phyloP scores from a whole-genome alignment of 1,140 invertebrate genomes.

The Ceratitis capitata region DNA sequence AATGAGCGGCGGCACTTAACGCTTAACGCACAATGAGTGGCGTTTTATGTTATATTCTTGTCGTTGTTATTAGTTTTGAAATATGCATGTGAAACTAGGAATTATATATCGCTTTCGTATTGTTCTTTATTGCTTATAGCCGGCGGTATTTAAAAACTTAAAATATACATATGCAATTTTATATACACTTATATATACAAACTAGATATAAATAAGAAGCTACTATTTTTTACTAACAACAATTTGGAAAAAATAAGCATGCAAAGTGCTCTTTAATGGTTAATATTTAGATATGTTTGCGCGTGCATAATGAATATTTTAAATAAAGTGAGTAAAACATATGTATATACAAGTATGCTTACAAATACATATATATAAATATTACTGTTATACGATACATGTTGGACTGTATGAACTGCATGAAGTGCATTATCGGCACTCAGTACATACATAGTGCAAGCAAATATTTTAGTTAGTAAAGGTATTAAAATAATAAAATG shows the following conservation, averaged over 20 bases:
- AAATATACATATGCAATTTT: background rate
- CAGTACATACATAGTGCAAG: no score
- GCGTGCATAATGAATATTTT: background rate
- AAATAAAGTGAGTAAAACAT: background rate
- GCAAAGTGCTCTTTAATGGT: background rate
- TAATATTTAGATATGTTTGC: background rate
- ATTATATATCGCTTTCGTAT: background rate
- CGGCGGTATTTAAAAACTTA: background rate
- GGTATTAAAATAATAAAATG: background rate
- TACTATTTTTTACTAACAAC: background rate
- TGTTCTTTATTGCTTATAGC: no score
- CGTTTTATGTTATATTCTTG: background rate
- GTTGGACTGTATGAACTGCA: no score
- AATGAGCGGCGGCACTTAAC: background rate
- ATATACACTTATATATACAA: constrained; percentile 5
- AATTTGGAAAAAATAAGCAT: background rate
- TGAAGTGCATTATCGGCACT: no score
- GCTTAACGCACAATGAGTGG: background rate
- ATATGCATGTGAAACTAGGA: background rate
- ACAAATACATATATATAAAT: background rate
- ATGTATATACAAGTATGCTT: background rate
- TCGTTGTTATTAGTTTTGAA: background rate
- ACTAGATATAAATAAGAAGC: no score
- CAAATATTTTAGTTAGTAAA: constrained; percentile 16
- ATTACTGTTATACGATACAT: no score